These are phyloP conservation scores for Physeter macrocephalus DNA, from an alignment of 2,113 vertebrate species.

Conservation along the genomic window DNA sequence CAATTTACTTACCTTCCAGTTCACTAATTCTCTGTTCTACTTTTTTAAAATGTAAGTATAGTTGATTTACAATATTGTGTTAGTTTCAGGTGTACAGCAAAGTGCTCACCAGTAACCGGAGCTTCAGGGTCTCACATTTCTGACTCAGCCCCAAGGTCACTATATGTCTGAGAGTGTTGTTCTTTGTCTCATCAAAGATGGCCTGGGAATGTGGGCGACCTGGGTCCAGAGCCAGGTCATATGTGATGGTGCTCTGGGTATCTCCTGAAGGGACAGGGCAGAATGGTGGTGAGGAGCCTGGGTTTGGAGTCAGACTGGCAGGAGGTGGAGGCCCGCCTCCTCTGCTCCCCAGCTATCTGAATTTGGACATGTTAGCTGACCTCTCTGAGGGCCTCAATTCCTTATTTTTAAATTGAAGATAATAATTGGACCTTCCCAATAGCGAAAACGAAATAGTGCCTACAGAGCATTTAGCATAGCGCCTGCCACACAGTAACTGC, in stretches of 20 bases:
- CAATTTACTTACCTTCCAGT: background rate
- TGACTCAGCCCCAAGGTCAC: background rate
- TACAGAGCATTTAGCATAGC: background rate
- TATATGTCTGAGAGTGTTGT: background rate
- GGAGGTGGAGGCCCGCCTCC: background rate
- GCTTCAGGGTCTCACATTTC: conserved; percentile 45
- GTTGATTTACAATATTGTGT: too few species aligned
- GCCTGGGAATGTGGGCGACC: background rate
- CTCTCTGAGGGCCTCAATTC: background rate
- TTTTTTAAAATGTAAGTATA: too few species aligned
- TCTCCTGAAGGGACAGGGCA: conserved; percentile 21
- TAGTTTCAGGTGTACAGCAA: too few species aligned
- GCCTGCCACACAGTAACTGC: background rate
- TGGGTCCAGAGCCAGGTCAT: conserved; percentile 65
- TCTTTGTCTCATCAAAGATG: conserved; percentile 49
- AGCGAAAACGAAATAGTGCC: background rate
- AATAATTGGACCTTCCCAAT: background rate
- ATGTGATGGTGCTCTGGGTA: conserved; percentile 36
- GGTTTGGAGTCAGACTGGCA: background rate
- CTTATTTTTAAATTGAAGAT: conserved; percentile 15
- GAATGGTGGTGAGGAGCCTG: background rate
- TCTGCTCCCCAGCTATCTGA: background rate
- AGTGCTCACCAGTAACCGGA: conserved; percentile 56
- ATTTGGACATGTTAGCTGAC: background rate
- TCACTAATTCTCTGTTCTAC: background rate